phyloP scores from a whole-genome alignment of 2,797 vertebrate species.

The Scolopax bukidnonensis region DNA sequence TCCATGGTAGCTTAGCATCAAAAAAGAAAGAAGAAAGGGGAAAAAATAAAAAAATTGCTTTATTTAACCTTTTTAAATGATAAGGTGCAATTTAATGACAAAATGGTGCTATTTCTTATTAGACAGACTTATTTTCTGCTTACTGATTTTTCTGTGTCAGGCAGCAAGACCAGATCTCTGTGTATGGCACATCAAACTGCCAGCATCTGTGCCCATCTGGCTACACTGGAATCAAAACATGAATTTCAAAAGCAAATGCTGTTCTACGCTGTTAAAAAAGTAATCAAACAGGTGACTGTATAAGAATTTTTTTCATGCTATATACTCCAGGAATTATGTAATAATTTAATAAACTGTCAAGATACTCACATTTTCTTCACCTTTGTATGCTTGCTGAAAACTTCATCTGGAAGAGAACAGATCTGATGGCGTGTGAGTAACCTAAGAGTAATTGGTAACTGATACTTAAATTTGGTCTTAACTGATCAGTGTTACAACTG shows the following conservation, averaged over 20 bases:
- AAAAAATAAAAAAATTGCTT: not conserved
- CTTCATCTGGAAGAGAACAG: constrained; percentile 74
- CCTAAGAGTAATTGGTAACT: constrained; percentile 58
- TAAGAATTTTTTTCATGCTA: not conserved
- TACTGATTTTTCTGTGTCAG: not conserved
- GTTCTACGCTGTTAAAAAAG: not conserved
- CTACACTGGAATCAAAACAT: not conserved
- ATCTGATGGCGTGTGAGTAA: constrained; percentile 83
- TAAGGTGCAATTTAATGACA: not conserved
- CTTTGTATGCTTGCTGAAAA: constrained; percentile 79
- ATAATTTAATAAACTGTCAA: not conserved
- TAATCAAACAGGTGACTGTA: not conserved
- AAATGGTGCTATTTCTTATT: not conserved
- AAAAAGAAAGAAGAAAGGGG: not conserved
- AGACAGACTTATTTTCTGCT: not conserved
- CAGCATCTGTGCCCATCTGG: not conserved
- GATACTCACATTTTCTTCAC: constrained; percentile 83
- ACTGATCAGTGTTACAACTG: not conserved
- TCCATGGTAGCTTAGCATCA: not conserved
- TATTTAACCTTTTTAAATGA: not conserved
- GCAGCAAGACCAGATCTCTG: not conserved
- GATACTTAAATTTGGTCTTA: not conserved
- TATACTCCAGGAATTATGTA: not conserved
- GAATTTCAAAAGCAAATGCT: not conserved
- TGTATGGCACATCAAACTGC: not conserved